Evolutionary conservation across 2,797 vertebrate species (phyloP), one percentile per base, ranked within the genome.

Genomic region (Poecilia gillii): DNA sequence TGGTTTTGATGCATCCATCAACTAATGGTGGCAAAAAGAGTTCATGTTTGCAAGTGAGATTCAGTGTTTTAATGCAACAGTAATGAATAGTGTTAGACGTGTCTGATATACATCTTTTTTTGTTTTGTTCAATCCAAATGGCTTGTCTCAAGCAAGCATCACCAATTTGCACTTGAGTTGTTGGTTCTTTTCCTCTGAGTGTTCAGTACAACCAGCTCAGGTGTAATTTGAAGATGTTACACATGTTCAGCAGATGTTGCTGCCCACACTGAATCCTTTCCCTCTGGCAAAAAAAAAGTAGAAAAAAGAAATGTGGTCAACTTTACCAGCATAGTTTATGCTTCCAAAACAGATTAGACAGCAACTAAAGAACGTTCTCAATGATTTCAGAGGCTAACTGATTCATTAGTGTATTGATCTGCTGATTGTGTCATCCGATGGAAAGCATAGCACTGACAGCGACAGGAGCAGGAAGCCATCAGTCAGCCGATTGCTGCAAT

Each of bases 161-260:
- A 71, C 68, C 25, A 13, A 57, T 74, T 55, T 57, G 49, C 28
- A n/a, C 43, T 12, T 74, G 16, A 76, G 33, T 83, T 41, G 41
- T 41, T 41, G 41, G 41, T 41, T 41, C 41, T 3, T 33, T 20
- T 45, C 36, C 5, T 59, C 70, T 73, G 74, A 74, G 59, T 59
- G 46, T 8, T 83, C 51, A 45, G 74, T 71, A 68, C 23, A 57
- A 77, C 28, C 59, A 16, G 68, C 68, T 46, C 41, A 45, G 85
- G 83, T 84, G 73, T 68, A 78, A 82, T 79, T 80, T 81, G 72
- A 91, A 87, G 83, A 78, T 71, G 47, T 79, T 72, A 72, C 91
- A 89, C 87, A 79, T 93, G 90, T 85, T 91, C 33, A 88, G 82
- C 90, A 91, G 88, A 92, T 91, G 87, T 85, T 91, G 41, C 6